These are phyloP conservation scores for Apis dorsata DNA, from an alignment of 1,140 invertebrate species.

Conservation along the genomic window DNA sequence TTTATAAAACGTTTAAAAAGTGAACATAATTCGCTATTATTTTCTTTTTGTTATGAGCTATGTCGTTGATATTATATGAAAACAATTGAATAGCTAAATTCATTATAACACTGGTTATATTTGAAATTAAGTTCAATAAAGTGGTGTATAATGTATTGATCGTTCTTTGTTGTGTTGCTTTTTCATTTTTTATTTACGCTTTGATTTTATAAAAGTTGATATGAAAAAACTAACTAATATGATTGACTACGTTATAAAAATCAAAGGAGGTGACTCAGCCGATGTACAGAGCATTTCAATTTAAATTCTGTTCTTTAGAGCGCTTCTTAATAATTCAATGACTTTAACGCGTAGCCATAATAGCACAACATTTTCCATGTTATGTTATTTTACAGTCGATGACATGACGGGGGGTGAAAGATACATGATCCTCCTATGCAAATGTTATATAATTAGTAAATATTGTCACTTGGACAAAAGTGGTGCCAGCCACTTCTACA, in stretches of 20 bases:
- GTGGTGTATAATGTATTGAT: slow-evolving; percentile 47
- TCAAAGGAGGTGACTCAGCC: not conserved
- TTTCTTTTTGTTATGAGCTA: not conserved
- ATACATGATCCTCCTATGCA: slow-evolving; percentile 22
- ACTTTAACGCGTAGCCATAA: not conserved
- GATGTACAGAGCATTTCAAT: not conserved
- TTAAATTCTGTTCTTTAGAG: slow-evolving; percentile 4
- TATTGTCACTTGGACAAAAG: slow-evolving; percentile 48
- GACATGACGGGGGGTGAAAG: slow-evolving; percentile 34
- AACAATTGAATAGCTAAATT: slow-evolving; percentile 15
- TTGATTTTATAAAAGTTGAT: slow-evolving; percentile 7
- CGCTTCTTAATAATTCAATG: not conserved
- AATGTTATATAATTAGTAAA: slow-evolving; percentile 35
- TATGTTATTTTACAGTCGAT: not conserved
- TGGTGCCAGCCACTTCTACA: slow-evolving; percentile 65
- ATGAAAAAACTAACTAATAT: not conserved
- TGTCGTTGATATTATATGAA: slow-evolving; percentile 29
- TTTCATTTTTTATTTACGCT: slow-evolving; percentile 14
- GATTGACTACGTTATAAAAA: not conserved
- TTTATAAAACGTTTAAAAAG: slow-evolving; percentile 16
- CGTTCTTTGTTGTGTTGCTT: slow-evolving; percentile 59
- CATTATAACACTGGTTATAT: slow-evolving; percentile 25
- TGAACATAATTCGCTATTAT: not conserved
- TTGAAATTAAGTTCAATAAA: slow-evolving; percentile 34
- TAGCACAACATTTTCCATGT: not conserved